These are phyloP conservation scores for Gastrophysa polygoni DNA, from an alignment of 2,888 invertebrate species.

Conservation along the genomic window DNA sequence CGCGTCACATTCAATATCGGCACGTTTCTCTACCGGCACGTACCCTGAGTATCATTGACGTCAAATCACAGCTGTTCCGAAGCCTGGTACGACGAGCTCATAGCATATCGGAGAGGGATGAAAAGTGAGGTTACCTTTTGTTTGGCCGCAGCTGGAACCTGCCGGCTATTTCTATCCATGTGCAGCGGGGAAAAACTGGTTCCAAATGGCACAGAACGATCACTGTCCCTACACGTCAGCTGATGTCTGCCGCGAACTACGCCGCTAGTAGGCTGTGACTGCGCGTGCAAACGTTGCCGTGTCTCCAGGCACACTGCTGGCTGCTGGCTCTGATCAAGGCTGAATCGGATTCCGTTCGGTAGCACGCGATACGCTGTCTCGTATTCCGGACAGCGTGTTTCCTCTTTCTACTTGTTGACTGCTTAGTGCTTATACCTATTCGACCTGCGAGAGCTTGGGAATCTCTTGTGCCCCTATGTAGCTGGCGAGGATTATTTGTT, in stretches of 20 bases:
- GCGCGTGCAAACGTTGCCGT: not conserved
- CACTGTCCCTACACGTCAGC: constrained; percentile 26
- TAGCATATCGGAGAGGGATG: not conserved
- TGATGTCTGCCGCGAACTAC: constrained; percentile 32
- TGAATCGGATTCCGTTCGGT: constrained; percentile 26
- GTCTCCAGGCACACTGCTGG: constrained; percentile 28
- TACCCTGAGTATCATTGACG: too few relatives aligned
- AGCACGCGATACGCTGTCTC: constrained; percentile 33
- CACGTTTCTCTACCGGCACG: too few relatives aligned
- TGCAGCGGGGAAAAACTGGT: constrained; percentile 16
- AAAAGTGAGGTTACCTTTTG: constrained; percentile 20
- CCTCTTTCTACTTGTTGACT: constrained; percentile 35
- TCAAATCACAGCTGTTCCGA: not conserved
- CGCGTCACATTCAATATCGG: too few relatives aligned
- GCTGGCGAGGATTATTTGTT: not conserved
- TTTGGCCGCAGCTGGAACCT: constrained; percentile 10
- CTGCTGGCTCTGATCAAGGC: constrained; percentile 15
- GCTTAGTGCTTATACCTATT: constrained; percentile 22
- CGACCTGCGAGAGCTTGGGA: constrained; percentile 29
- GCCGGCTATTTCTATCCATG: constrained; percentile 24
- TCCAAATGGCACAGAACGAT: constrained; percentile 12
- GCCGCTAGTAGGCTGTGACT: not conserved
- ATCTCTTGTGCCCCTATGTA: constrained; percentile 24
- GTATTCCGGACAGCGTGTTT: constrained; percentile 23
- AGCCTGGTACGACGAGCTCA: not conserved